A percentile compares a stretch with the other conserved stretches of the same genome.
These are phyloP conservation scores for Sclerurus mexicanus DNA, from an alignment of 2,113 vertebrate species.

Conservation along the genomic window DNA sequence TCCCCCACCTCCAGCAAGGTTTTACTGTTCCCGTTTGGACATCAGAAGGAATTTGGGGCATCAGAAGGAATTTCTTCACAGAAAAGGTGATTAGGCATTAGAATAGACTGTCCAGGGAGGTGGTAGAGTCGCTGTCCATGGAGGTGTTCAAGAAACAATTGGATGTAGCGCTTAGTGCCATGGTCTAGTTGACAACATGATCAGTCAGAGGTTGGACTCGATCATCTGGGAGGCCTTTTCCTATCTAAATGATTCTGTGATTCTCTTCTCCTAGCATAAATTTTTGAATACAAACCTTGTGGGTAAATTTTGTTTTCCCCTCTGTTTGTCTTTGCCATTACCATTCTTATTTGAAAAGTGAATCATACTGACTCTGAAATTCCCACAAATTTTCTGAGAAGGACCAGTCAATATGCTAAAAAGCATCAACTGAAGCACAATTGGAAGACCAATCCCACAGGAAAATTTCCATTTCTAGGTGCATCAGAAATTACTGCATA, in stretches of 20 bases:
- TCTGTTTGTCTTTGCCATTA: not conserved
- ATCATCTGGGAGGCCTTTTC: not conserved
- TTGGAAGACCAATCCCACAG: not conserved
- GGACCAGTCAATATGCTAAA: not conserved
- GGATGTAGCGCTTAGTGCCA: fast-evolving
- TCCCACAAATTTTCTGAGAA: not conserved
- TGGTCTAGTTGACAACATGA: not conserved
- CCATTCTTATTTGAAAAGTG: not conserved
- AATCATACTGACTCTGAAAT: not conserved
- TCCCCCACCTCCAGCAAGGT: not conserved
- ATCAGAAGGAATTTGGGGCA: not conserved
- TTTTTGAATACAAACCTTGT: not conserved
- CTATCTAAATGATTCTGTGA: not conserved
- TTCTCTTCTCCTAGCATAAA: not conserved
- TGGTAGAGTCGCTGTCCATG: not conserved
- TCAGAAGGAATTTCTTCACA: not conserved
- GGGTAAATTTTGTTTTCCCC: not conserved
- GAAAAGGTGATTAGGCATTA: not conserved
- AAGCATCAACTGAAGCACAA: not conserved
- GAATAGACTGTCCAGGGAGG: not conserved
- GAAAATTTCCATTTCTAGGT: not conserved
- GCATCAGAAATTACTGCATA: not conserved
- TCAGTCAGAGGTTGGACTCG: not conserved
- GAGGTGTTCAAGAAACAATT: not conserved
- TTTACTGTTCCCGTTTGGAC: not conserved